phyloP scores from a whole-genome alignment of 2,888 invertebrate genomes.

The Digitonthophagus gazella region DNA sequence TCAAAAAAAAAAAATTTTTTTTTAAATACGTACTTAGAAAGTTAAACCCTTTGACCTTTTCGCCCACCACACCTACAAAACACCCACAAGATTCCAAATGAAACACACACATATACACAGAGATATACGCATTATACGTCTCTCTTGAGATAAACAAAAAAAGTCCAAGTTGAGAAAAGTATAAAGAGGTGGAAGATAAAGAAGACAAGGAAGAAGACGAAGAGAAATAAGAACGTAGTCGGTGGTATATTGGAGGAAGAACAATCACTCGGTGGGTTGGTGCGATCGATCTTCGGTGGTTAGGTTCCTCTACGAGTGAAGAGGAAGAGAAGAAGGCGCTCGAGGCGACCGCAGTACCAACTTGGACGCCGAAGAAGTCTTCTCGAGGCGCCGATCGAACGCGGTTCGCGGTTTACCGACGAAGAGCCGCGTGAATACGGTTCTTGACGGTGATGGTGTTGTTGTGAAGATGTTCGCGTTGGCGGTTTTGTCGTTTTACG shows the following conservation, averaged over 20 bases:
- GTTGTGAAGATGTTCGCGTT: conserved; percentile 23
- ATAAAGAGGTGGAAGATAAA: not conserved
- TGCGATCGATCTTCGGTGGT: not conserved
- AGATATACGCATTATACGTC: no score
- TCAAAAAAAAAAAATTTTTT: not conserved
- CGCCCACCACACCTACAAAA: not conserved
- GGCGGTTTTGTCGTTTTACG: conserved; percentile 27
- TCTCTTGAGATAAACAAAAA: no score
- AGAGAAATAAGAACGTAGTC: no score
- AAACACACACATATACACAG: no score
- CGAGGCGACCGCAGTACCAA: not conserved
- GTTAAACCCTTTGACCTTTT: not conserved
- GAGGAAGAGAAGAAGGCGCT: not conserved
- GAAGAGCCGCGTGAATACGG: no score
- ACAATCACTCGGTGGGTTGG: not conserved
- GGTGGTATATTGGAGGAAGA: not conserved
- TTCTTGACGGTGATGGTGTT: not conserved
- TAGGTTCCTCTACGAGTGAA: no score
- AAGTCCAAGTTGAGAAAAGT: not conserved
- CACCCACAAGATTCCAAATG: not conserved
- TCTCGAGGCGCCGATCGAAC: not conserved
- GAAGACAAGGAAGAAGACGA: not conserved
- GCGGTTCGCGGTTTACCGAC: no score
- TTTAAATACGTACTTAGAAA: not conserved
- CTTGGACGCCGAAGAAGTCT: not conserved